Base-by-base conservation (phyloP, 2,888 invertebrate species). In the Callyntrura sp. region DNA sequence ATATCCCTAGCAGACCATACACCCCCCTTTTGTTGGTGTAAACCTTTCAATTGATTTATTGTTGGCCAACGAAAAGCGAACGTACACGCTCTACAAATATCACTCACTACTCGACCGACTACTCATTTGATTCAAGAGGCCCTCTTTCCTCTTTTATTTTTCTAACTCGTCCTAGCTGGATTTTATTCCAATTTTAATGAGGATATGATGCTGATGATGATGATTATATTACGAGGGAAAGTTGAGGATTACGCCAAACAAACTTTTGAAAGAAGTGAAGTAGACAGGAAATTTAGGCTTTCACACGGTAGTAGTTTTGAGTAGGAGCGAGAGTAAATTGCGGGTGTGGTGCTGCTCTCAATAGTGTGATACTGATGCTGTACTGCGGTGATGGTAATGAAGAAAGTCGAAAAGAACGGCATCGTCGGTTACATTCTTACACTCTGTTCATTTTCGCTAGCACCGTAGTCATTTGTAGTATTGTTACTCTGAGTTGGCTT, bases 141-240 rank as follows among this genome's bases (percentile, higher is more conserved):
- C 55, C 57, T 43, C 35, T 62, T 12, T 25, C 57, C 12, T n/a
- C 17, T 57, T 51, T 11, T 5, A 57, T 57, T 20, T 57, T 20
- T 57, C 57, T n/a, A 5, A 17, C 57, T n/a, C 57, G 20, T 25
- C 17, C 45, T 73, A 28, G 55, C 78, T 78, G 78, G 78, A 78
- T 55, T 78, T 78, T 57, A 78, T 78, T 78, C 57, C 51, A 25
- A 55, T 78, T 76, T 78, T 76, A 76, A 76, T 76, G 51, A 78
- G 12, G 78, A 78, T 55, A 35, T 35, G n/a, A 68, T 35, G n/a
- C n/a, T n/a, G 35, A 35, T 51, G 17, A 57, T 6, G 57, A 35
- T 35, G n/a, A 70, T 43, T 9, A 78, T 62, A 62, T 78, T 55
- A 78, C 17, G 28, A 57, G 55, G 17, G 55, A 35, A 28, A 78